phyloP scores from a whole-genome alignment of 2,888 invertebrate genomes.

The Pecten maximus region DNA sequence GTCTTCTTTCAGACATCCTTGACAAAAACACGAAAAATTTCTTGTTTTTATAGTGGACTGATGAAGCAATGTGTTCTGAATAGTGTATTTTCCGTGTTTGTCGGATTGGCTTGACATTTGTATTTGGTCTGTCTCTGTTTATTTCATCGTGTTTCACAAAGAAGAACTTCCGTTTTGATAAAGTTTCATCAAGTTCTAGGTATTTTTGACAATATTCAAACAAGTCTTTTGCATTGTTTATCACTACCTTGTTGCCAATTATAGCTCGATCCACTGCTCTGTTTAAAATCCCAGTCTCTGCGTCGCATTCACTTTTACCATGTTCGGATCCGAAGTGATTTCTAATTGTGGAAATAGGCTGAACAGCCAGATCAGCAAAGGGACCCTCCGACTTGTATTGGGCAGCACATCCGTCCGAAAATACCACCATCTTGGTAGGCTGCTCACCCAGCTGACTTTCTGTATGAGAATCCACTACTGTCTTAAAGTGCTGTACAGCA shows the following conservation, averaged over 20 bases:
- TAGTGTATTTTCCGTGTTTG: conserved; percentile 54
- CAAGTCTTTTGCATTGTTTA: conserved; percentile 56
- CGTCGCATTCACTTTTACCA: conserved; percentile 59
- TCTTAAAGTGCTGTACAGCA: conserved; percentile 49
- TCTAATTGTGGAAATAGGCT: conserved; percentile 42
- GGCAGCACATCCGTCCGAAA: conserved; percentile 58
- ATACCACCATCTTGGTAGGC: conserved; percentile 44
- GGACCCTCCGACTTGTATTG: conserved; percentile 61
- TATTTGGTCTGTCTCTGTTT: conserved; percentile 53
- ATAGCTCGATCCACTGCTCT: conserved; percentile 58
- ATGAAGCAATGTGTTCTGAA: no score
- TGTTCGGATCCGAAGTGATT: conserved; percentile 59
- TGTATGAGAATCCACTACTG: conserved; percentile 43
- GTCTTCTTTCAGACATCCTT: no score
- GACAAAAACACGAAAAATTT: no score
- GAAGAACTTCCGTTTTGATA: conserved; percentile 52
- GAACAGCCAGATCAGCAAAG: conserved; percentile 50
- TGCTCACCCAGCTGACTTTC: conserved; percentile 40
- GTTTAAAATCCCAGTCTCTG: conserved; percentile 54
- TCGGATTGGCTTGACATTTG: conserved; percentile 52
- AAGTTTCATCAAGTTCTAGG: conserved; percentile 45
- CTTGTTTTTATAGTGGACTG: no score
- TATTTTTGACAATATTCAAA: conserved; percentile 45
- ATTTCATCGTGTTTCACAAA: conserved; percentile 55
- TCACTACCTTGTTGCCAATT: conserved; percentile 52